Conservation (phyloP, 2,113 vertebrate species). For the Spheniscus mendiculus region DNA sequence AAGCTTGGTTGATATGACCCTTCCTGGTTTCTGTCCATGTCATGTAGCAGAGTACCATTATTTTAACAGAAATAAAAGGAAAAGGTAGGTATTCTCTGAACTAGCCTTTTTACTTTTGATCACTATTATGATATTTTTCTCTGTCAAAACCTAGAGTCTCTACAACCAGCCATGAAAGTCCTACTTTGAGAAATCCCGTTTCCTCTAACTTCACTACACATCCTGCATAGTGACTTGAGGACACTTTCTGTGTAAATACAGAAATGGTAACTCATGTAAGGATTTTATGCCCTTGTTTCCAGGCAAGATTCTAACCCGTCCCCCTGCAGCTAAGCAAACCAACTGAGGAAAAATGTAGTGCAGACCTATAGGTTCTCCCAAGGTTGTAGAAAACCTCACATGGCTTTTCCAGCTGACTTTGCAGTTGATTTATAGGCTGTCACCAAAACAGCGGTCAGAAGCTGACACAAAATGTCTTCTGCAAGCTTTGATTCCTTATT, state of each 20-base stretch:
- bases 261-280: neutral
- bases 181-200: neutral
- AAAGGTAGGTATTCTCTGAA: neutral
- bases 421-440: slow-evolving; percentile 26
- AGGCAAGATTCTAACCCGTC: neutral
- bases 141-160: neutral
- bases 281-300: neutral
- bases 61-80: neutral
- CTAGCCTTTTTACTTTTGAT: neutral
- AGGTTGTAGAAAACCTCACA: neutral
- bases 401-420: neutral
- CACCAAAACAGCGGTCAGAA: neutral
- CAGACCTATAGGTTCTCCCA: neutral
- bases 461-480: slow-evolving; percentile 43
- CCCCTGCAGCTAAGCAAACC: neutral
- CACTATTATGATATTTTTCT: neutral
- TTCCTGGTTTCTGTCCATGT: neutral
- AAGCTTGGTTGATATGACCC: neutral
- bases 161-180: neutral
- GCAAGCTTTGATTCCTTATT: slow-evolving; percentile 30
- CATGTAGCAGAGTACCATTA: neutral
- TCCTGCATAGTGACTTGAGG: neutral
- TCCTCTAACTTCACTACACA: neutral
- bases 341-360: neutral
- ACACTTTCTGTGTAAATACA: neutral